Conservation (phyloP, 2,113 vertebrate genomes). For the Ciconia boyciana region DNA sequence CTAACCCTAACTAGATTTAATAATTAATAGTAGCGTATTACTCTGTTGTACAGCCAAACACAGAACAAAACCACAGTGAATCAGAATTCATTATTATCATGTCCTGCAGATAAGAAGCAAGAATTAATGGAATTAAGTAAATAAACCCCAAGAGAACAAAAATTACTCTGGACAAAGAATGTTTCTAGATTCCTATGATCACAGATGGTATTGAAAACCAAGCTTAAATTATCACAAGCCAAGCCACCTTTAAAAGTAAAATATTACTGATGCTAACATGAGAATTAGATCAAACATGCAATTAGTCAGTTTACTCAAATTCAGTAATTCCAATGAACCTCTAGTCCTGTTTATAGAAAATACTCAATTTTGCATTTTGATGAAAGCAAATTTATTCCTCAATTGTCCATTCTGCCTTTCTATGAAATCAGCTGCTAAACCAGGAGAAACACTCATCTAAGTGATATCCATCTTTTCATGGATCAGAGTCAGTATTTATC, state of each 20-base stretch:
- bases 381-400: neutral
- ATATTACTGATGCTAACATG: neutral
- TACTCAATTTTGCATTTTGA: neutral
- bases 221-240: neutral
- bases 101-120: neutral
- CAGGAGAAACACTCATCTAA: neutral
- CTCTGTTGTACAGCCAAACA: neutral
- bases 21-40: neutral
- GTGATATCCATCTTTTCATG: neutral
- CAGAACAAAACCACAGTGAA: neutral
- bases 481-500: neutral
- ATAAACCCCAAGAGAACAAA: neutral
- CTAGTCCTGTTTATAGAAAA: neutral
- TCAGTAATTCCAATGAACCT: neutral
- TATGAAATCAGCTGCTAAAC: neutral
- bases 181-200: neutral
- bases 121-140: neutral
- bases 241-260: neutral
- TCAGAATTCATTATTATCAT: neutral
- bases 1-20: slow-evolving; percentile 6
- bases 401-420: neutral
- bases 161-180: neutral
- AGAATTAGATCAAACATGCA: neutral
- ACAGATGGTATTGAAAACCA: neutral
- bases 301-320: neutral